Evolutionary conservation across 1,140 invertebrate genomes (phyloP).

Genomic region (Chironomus tepperi): DNA sequence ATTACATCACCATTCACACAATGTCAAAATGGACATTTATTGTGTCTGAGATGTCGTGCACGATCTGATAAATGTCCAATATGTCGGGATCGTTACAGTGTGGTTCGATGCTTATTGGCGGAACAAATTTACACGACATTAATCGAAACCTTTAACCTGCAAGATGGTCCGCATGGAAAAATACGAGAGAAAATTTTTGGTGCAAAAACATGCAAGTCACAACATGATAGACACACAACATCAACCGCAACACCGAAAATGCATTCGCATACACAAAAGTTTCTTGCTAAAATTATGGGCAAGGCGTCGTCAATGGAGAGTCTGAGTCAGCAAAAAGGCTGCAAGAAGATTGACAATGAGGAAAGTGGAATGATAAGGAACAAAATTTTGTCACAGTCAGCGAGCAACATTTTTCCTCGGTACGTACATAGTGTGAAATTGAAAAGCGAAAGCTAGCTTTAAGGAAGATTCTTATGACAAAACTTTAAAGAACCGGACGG

Average conservation of each 20-base stretch:
- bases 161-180: conserved; percentile 31
- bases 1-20: conserved; percentile 52
- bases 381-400: not conserved
- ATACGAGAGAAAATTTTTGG: conserved; percentile 34
- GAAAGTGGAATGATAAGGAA: not conserved
- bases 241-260: not conserved
- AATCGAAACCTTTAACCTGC: conserved; percentile 41
- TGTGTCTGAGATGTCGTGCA: conserved; percentile 50
- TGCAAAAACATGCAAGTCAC: conserved; percentile 27
- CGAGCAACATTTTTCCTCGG: not conserved
- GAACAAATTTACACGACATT: conserved; percentile 43
- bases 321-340: conserved; percentile 29
- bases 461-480: not conserved
- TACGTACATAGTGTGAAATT: not conserved
- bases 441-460: too few species aligned
- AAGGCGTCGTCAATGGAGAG: conserved; percentile 41
- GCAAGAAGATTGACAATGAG: not conserved
- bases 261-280: conserved; percentile 36
- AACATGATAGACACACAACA: not conserved
- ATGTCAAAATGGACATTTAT: conserved; percentile 56
- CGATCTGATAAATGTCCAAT: conserved; percentile 52
- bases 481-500: not conserved
- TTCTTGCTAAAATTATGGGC: conserved; percentile 40
- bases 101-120: conserved; percentile 33
- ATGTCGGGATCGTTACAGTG: conserved; percentile 44